phyloP scores from a whole-genome alignment of 2,113 vertebrate species.

The Lamprotornis superbus region DNA sequence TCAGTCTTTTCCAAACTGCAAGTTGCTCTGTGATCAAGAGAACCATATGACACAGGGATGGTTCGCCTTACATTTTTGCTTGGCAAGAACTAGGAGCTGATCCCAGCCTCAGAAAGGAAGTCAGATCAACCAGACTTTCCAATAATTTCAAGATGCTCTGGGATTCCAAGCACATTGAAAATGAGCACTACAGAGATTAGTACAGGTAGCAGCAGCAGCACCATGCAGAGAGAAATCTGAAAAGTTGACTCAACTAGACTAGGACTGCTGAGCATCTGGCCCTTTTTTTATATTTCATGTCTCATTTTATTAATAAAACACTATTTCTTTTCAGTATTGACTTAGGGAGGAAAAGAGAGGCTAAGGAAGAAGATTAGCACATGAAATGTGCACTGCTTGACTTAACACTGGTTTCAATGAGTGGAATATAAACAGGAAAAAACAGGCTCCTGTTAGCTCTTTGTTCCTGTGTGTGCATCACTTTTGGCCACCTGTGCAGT shows the following conservation, averaged over 20 bases:
- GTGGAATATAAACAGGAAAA: neutral
- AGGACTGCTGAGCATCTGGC: neutral
- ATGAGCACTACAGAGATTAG: neutral
- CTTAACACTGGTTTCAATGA: neutral
- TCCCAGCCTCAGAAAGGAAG: neutral
- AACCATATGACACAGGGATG: neutral
- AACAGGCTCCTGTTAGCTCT: fast-evolving
- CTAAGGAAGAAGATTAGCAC: neutral
- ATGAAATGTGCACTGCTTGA: neutral
- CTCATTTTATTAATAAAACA: neutral
- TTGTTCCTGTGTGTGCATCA: fast-evolving
- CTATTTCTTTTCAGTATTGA: neutral
- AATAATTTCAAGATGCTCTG: neutral
- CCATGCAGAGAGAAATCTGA: neutral
- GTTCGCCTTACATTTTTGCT: neutral
- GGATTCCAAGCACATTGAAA: neutral
- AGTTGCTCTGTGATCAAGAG: neutral
- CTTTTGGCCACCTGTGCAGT: neutral
- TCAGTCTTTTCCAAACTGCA: neutral
- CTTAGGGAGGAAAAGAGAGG: neutral
- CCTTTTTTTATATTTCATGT: neutral
- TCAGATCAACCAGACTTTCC: neutral
- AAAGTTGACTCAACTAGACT: neutral
- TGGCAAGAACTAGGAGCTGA: neutral
- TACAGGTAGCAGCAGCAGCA: neutral